phyloP scores from a whole-genome alignment of 2,888 invertebrate genomes.

The Cremastinae sp. region DNA sequence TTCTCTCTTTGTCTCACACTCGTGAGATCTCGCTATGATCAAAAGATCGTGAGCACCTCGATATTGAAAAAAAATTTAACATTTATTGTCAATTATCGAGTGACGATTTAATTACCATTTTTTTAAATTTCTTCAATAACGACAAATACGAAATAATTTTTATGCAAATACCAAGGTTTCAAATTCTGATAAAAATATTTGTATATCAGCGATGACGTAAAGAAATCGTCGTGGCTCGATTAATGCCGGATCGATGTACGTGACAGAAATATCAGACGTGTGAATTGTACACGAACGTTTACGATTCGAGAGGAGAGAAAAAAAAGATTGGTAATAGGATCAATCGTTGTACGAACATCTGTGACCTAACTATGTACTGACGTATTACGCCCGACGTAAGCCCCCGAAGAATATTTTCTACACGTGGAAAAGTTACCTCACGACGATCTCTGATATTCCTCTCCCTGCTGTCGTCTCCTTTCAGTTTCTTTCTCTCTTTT shows the following conservation, averaged over 20 bases:
- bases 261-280: slow-evolving; percentile 27
- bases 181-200: not conserved
- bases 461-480: not conserved
- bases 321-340: slow-evolving; percentile 42
- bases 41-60: too few relatives aligned
- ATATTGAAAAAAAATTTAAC: too few relatives aligned
- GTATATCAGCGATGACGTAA: not conserved
- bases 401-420: slow-evolving; percentile 8
- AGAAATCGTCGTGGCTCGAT: not conserved
- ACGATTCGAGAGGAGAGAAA: not conserved
- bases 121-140: too few relatives aligned
- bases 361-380: slow-evolving; percentile 37
- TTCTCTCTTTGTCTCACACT: not conserved
- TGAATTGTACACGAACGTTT: slow-evolving; percentile 15
- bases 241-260: slow-evolving; percentile 27
- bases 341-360: slow-evolving; percentile 53
- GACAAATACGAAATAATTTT: too few relatives aligned
- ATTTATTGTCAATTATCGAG: too few relatives aligned
- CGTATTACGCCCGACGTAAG: slow-evolving; percentile 36
- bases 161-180: too few relatives aligned
- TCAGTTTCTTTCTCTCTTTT: slow-evolving; percentile 2
- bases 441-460: slow-evolving; percentile 21
- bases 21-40: too few relatives aligned
- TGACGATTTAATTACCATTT: too few relatives aligned
- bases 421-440: slow-evolving; percentile 33